phyloP scores from a whole-genome alignment of 2,888 invertebrate genomes.

The Clostera curtula region DNA sequence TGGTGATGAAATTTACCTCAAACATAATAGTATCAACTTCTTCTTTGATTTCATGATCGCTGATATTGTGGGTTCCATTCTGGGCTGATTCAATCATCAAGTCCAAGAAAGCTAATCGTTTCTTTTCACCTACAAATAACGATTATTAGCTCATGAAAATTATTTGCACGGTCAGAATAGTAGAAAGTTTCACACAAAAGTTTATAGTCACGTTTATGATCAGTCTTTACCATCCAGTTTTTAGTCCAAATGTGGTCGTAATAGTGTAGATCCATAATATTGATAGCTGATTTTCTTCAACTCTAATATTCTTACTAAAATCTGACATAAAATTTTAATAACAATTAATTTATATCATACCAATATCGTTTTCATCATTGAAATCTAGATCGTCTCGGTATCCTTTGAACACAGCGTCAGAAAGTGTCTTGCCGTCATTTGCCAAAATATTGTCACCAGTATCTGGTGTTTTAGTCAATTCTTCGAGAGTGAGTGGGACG shows the following conservation, averaged over 20 bases:
- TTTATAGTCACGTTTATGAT: too few relatives aligned
- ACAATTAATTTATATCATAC: too few relatives aligned
- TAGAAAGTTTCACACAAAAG: too few relatives aligned
- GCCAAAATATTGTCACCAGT: constrained; percentile 47
- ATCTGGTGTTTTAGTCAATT: constrained; percentile 42
- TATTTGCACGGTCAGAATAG: too few relatives aligned
- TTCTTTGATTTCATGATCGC: constrained; percentile 88
- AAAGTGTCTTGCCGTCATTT: constrained; percentile 41
- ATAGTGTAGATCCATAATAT: too few relatives aligned
- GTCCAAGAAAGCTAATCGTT: constrained; percentile 91
- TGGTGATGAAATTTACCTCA: constrained; percentile 82
- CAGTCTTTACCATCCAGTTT: too few relatives aligned
- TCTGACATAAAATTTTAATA: too few relatives aligned
- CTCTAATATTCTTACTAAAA: too few relatives aligned
- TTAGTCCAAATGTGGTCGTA: too few relatives aligned
- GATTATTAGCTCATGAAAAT: background rate
- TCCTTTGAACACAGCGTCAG: constrained; percentile 77
- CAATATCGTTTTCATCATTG: constrained; percentile 87
- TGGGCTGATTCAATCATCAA: constrained; percentile 90
- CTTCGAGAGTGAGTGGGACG: constrained; percentile 50
- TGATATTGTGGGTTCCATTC: constrained; percentile 80
- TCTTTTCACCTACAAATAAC: constrained; percentile 79
- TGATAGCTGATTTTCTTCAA: too few relatives aligned
- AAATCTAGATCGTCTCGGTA: constrained; percentile 86
- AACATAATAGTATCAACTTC: constrained; percentile 93